Evolutionary conservation across 2,888 invertebrate species (phyloP).

Genomic region (Siphlonurus alternatus): DNA sequence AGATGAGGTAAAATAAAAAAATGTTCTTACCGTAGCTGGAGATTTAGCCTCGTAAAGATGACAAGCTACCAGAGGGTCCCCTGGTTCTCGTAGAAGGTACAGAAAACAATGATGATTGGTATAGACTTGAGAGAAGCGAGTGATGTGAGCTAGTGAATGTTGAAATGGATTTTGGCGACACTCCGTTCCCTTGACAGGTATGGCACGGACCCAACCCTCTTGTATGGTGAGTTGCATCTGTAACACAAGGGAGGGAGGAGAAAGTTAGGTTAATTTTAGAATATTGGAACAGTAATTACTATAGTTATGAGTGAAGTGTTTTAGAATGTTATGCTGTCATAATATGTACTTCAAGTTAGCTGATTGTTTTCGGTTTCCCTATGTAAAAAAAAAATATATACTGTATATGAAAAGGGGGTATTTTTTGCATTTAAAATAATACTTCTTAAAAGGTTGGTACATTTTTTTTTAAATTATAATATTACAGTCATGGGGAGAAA

Average conservation of each 20-base stretch:
- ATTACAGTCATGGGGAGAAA: no score
- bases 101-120: constrained; percentile 18
- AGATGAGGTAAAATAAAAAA: constrained; percentile 3
- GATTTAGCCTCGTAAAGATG: neutral
- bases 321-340: no score
- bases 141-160: neutral
- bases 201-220: neutral
- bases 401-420: neutral
- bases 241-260: no score
- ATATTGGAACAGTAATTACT: no score
- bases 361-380: no score
- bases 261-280: no score
- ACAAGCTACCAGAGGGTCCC: neutral
- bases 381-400: neutral
- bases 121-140: neutral
- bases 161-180: neutral
- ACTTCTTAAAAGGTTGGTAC: no score
- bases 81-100: neutral
- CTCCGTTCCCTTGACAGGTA: neutral
- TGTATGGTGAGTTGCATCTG: neutral
- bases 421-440: no score
- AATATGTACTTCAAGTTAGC: no score
- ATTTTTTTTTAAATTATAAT: no score
- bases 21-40: neutral
- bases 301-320: no score